Evolutionary conservation across 2,113 vertebrate species (phyloP).

Genomic region (Rhinolophus sinicus): DNA sequence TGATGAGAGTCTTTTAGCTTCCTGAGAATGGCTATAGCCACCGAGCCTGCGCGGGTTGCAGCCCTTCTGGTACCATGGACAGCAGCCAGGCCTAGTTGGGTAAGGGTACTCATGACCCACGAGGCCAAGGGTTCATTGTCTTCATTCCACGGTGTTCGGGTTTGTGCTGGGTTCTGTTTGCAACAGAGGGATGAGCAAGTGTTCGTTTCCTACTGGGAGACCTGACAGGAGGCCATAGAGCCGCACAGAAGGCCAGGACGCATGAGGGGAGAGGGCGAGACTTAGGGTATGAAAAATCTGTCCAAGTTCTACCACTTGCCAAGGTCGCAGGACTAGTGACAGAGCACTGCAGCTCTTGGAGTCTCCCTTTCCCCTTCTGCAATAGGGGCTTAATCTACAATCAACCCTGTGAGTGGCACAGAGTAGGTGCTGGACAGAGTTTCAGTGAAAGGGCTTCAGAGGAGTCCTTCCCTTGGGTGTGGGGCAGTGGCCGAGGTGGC

Average conservation of each 20-base stretch:
- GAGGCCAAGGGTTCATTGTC: not conserved
- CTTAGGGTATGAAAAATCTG: accelerated
- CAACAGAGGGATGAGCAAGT: not conserved
- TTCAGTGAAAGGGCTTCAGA: not conserved
- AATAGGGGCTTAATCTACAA: not conserved
- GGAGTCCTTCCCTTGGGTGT: too few species aligned
- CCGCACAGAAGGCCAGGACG: not conserved
- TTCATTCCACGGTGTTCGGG: not conserved
- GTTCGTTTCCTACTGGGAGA: not conserved
- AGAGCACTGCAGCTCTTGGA: not conserved
- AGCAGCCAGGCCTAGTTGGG: not conserved
- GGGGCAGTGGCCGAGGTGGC: not conserved
- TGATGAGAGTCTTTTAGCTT: not conserved
- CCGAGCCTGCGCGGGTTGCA: accelerated
- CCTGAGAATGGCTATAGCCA: not conserved
- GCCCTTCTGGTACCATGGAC: not conserved
- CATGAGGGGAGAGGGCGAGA: not conserved
- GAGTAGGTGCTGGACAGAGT: too few species aligned
- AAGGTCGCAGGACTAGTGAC: not conserved
- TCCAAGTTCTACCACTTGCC: not conserved
- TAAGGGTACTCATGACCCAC: accelerated
- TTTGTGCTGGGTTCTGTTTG: not conserved
- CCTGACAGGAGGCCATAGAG: not conserved
- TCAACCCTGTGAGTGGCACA: not conserved
- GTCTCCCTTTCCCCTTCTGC: not conserved